Evolutionary conservation across 2,113 vertebrate genomes (phyloP).

Genomic region (Caretta caretta): DNA sequence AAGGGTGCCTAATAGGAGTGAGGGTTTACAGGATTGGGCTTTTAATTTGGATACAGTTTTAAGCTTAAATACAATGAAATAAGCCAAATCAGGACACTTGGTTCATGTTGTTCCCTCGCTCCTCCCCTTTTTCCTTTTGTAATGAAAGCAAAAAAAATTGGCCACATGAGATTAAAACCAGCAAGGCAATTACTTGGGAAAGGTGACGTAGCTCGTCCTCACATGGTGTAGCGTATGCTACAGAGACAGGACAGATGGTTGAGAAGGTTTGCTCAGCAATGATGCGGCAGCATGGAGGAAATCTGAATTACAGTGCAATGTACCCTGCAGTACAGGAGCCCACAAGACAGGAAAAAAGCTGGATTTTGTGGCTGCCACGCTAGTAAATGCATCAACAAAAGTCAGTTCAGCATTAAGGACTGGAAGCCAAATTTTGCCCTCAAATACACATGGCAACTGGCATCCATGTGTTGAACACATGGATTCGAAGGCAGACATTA

Average conservation of each 20-base stretch:
- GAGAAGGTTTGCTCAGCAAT: neutral
- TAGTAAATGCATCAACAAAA: neutral
- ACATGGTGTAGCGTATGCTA: neutral
- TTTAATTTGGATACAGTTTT: neutral
- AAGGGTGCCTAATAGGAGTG: neutral
- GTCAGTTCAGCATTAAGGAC: neutral
- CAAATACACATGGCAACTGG: neutral
- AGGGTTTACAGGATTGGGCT: neutral
- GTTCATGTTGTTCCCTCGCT: slow-evolving; percentile 52
- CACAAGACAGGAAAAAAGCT: neutral
- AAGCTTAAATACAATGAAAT: slow-evolving; percentile 36
- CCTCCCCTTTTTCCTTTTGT: neutral
- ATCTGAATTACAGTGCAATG: neutral
- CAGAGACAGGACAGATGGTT: neutral
- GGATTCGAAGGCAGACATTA: neutral
- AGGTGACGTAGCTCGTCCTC: slow-evolving; percentile 50
- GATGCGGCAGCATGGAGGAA: neutral
- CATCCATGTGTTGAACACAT: neutral
- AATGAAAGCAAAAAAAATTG: slow-evolving; percentile 52
- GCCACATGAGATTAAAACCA: slow-evolving; percentile 49
- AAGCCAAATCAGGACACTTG: slow-evolving; percentile 43
- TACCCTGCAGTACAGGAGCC: neutral
- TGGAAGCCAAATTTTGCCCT: neutral
- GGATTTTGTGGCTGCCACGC: neutral
- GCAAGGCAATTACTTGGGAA: slow-evolving; percentile 41